These are phyloP conservation scores for Callorhinus ursinus DNA, from an alignment of 2,113 vertebrate genomes.

Conservation along the genomic window DNA sequence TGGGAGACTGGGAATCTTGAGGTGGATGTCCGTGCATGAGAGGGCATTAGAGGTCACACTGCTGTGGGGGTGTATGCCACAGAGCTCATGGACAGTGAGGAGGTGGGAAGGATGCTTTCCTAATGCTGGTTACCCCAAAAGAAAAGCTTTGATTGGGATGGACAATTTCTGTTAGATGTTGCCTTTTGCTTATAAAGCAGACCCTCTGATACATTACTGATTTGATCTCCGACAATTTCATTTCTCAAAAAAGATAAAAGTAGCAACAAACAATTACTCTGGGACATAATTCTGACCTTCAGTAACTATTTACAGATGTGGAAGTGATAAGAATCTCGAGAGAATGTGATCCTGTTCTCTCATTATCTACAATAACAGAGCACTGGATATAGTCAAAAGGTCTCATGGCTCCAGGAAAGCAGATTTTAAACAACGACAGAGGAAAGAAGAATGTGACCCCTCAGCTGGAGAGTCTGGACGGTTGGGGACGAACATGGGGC, in stretches of 20 bases:
- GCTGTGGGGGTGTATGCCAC: neutral
- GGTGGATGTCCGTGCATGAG: neutral
- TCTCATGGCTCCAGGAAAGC: neutral
- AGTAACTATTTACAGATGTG: neutral
- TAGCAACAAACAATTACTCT: neutral
- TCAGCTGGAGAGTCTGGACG: neutral
- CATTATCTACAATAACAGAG: neutral
- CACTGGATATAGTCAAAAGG: neutral
- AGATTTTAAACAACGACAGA: neutral
- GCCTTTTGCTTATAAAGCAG: conserved; percentile 36
- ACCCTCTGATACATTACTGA: neutral
- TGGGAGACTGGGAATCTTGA: too few relatives aligned
- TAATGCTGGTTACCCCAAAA: neutral
- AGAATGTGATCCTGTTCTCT: neutral
- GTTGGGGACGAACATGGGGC: neutral
- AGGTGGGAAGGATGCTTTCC: neutral
- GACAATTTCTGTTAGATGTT: neutral
- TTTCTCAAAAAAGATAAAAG: conserved; percentile 39
- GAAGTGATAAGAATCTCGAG: neutral
- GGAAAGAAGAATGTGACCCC: neutral
- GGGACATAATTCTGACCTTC: neutral
- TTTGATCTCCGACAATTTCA: conserved; percentile 49
- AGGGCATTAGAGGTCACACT: neutral
- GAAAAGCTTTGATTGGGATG: neutral
- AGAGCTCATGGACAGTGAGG: neutral